These are phyloP conservation scores for Liasis olivaceus DNA, from an alignment of 2,797 vertebrate species.

Conservation along the genomic window DNA sequence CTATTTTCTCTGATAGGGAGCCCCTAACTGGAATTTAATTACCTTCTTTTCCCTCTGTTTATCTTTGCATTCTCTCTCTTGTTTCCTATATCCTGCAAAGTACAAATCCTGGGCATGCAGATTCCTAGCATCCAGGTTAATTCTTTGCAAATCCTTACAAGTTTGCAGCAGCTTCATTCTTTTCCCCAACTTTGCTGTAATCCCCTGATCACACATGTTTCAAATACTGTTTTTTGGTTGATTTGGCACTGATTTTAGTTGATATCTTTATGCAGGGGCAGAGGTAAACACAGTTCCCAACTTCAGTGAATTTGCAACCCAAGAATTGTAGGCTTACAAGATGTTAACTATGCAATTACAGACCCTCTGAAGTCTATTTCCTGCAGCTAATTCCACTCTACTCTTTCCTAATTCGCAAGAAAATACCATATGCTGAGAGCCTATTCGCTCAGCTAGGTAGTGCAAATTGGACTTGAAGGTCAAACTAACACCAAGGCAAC, in stretches of 20 bases:
- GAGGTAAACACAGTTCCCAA: slow-evolving; percentile 11
- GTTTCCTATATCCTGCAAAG: background rate
- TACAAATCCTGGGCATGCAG: background rate
- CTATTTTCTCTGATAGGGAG: background rate
- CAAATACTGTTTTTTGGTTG: background rate
- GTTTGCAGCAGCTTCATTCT: background rate
- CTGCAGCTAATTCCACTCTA: background rate
- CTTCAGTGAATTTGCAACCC: slow-evolving; percentile 5
- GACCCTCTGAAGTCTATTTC: slow-evolving; percentile 24
- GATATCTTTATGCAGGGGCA: background rate
- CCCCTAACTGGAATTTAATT: background rate
- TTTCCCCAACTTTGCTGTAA: background rate
- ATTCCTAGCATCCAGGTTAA: background rate
- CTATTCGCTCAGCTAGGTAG: background rate
- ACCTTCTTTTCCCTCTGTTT: background rate
- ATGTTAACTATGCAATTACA: slow-evolving; percentile 21
- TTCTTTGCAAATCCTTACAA: background rate
- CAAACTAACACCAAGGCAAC: background rate
- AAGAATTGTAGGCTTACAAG: background rate
- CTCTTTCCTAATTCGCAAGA: slow-evolving; percentile 24
- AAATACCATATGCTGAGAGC: slow-evolving; percentile 6
- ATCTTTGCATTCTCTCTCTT: background rate
- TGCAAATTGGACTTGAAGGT: slow-evolving; percentile 23
- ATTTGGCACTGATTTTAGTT: background rate
- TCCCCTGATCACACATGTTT: background rate